Conservation (phyloP, 2,113 vertebrate genomes). For the Coreoperca whiteheadi region DNA sequence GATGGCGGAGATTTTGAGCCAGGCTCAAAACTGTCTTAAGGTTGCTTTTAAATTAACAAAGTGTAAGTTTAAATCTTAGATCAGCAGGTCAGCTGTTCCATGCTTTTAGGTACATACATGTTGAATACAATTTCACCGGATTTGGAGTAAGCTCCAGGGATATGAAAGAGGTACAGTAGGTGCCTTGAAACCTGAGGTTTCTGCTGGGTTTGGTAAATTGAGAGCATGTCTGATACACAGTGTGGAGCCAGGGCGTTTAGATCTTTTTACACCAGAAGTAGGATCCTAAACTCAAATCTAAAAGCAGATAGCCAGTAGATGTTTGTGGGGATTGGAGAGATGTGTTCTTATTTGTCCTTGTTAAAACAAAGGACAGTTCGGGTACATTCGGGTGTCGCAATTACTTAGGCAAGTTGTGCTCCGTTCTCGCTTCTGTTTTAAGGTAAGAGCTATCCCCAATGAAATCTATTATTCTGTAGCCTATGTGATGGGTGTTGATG, state of each 20-base stretch:
- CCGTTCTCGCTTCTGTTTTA: too few species aligned
- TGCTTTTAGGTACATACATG: neutral
- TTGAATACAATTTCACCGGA: slow-evolving; percentile 15
- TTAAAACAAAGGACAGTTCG: neutral
- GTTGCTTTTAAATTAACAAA: slow-evolving; percentile 1
- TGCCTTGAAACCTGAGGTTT: slow-evolving; percentile 6
- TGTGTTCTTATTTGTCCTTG: neutral
- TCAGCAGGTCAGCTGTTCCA: neutral
- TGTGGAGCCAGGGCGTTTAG: too few species aligned
- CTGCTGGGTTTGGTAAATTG: too few species aligned
- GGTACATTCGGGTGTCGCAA: neutral
- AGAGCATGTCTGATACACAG: too few species aligned
- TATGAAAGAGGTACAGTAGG: neutral
- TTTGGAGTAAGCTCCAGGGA: slow-evolving; percentile 3
- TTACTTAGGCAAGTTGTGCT: too few species aligned
- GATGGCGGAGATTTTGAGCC: neutral
- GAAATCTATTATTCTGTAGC: too few species aligned
- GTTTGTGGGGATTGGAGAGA: neutral
- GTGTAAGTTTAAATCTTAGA: neutral
- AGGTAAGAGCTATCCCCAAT: too few species aligned
- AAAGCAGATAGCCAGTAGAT: neutral
- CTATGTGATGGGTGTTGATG: too few species aligned
- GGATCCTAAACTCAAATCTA: too few species aligned
- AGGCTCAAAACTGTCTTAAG: neutral
- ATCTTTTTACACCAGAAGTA: too few species aligned